Conservation (phyloP, 2,888 invertebrate species). For the Alloplasta piceator region DNA sequence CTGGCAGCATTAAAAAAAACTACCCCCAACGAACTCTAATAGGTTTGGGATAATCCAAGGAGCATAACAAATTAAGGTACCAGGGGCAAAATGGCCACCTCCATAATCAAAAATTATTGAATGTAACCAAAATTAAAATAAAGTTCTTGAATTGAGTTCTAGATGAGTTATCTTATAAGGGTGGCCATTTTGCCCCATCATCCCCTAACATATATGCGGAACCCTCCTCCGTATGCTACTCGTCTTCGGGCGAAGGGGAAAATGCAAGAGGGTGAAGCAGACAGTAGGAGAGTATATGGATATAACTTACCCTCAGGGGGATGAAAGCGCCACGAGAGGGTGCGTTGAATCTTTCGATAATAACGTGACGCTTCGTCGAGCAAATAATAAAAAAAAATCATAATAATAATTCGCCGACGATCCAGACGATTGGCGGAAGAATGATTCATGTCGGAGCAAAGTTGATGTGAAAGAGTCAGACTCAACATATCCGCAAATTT, state of each 20-base stretch:
- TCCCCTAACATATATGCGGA: too few relatives aligned
- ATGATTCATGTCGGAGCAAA: slow-evolving; percentile 23
- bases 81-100: too few relatives aligned
- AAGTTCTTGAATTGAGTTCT: too few relatives aligned
- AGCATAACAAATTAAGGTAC: too few relatives aligned
- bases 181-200: too few relatives aligned
- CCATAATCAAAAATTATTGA: too few relatives aligned
- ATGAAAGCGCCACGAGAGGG: slow-evolving; percentile 35
- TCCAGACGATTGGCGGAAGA: not conserved
- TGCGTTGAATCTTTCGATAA: slow-evolving; percentile 52
- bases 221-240: slow-evolving; percentile 43
- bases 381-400: slow-evolving; percentile 41
- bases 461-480: slow-evolving; percentile 51
- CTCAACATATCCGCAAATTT: not conserved
- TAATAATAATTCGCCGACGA: slow-evolving; percentile 30
- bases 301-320: slow-evolving; percentile 7
- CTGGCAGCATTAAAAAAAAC: too few relatives aligned
- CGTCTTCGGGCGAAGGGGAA: slow-evolving; percentile 49
- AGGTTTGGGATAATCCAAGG: too few relatives aligned
- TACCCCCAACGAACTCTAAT: too few relatives aligned
- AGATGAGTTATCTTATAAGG: too few relatives aligned
- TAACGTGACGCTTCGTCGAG: slow-evolving; percentile 52
- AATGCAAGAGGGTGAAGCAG: not conserved
- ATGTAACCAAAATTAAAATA: too few relatives aligned
- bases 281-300: slow-evolving; percentile 18